A percentile compares a stretch with the other conserved stretches of the same genome.
Evolutionary conservation across 2,797 vertebrate species (phyloP).

Genomic region (Bradypus variegatus): DNA sequence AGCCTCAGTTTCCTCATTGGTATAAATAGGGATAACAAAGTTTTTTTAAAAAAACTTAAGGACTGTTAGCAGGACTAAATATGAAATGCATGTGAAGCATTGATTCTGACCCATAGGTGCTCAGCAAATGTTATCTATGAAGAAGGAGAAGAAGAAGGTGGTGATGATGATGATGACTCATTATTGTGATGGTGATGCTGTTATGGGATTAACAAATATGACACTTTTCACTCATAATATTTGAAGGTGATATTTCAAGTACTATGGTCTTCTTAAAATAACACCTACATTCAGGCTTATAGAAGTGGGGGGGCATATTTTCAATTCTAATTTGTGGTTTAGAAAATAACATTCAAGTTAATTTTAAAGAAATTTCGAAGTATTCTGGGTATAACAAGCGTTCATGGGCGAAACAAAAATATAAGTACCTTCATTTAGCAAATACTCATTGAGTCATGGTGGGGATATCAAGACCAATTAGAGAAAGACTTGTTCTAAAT

Average conservation of each 20-base stretch:
- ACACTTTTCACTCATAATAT: background rate
- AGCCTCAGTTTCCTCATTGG: background rate
- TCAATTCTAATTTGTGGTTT: background rate
- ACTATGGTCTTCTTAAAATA: background rate
- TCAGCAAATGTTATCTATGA: background rate
- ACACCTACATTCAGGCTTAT: background rate
- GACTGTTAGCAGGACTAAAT: background rate
- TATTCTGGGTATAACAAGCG: background rate
- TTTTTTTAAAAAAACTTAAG: background rate
- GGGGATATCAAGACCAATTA: background rate
- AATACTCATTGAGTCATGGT: background rate
- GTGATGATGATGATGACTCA: background rate
- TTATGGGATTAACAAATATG: background rate
- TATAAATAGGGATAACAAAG: background rate
- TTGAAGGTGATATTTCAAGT: background rate
- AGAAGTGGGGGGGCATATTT: background rate
- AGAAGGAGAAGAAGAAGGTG: background rate
- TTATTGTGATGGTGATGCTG: background rate
- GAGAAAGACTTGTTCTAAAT: background rate
- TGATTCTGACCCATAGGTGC: background rate
- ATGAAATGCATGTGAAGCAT: background rate
- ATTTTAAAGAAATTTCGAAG: background rate
- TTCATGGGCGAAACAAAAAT: background rate
- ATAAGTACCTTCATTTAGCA: background rate
- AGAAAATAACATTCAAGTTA: background rate